These are phyloP conservation scores for Drosophila austrosaltans DNA, from an alignment of 2,888 invertebrate genomes.

Conservation along the genomic window DNA sequence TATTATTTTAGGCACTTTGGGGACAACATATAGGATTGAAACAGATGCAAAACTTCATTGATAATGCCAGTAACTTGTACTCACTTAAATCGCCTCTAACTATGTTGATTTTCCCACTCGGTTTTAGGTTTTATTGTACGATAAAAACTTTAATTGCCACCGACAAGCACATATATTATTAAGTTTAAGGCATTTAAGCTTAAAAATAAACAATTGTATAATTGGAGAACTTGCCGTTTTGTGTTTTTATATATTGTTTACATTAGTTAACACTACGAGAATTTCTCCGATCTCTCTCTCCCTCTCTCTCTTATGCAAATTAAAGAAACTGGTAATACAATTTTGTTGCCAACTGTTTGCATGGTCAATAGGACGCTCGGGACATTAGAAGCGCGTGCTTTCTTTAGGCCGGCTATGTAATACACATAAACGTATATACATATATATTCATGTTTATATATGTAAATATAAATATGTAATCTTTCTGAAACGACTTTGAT, in stretches of 20 bases:
- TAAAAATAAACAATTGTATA: slow-evolving; percentile 41
- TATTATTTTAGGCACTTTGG: too few species aligned
- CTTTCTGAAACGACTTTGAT: slow-evolving; percentile 33
- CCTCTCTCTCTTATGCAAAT: too few species aligned
- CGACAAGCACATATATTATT: slow-evolving; percentile 15
- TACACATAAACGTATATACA: not conserved
- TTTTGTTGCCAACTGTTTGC: slow-evolving; percentile 23
- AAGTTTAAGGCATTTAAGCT: slow-evolving; percentile 27
- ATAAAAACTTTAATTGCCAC: slow-evolving; percentile 20
- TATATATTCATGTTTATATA: not conserved
- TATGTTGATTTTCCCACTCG: slow-evolving; percentile 24
- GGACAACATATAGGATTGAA: too few species aligned
- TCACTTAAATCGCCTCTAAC: not conserved
- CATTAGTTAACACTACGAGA: not conserved
- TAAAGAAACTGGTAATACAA: not conserved
- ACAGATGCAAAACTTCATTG: too few species aligned
- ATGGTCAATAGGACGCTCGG: slow-evolving; percentile 7
- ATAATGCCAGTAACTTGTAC: too few species aligned
- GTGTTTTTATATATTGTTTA: not conserved
- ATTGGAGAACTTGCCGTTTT: slow-evolving; percentile 37
- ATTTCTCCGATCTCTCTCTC: too few species aligned
- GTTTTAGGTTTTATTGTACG: slow-evolving; percentile 35
- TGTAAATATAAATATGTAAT: not conserved
- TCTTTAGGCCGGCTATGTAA: slow-evolving; percentile 4
- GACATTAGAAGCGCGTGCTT: not conserved